A percentile compares a stretch with the other conserved stretches of the same genome.
phyloP scores from a whole-genome alignment of 2,797 vertebrate species.

The Delichon dasypus region DNA sequence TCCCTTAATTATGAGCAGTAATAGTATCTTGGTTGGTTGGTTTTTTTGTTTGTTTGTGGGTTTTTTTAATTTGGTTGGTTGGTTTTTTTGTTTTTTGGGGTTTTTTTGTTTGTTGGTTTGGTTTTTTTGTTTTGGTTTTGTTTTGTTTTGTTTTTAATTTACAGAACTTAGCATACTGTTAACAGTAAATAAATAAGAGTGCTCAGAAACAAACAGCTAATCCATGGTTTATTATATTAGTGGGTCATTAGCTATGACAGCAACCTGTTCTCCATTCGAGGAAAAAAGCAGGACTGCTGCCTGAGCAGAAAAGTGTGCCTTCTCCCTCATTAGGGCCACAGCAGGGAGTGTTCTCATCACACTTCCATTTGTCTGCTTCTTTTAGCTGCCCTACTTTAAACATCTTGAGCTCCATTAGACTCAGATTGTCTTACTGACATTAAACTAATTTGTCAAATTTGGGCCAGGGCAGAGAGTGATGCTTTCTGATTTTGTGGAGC shows the following conservation, averaged over 20 bases:
- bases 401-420: slow-evolving; percentile 18
- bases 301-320: slow-evolving; percentile 7
- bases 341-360: neutral
- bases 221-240: neutral
- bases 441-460: slow-evolving; percentile 41
- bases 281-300: neutral
- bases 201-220: slow-evolving; percentile 23
- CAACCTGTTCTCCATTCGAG: neutral
- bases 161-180: neutral
- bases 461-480: neutral
- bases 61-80: too few species aligned
- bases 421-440: neutral
- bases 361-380: slow-evolving; percentile 32
- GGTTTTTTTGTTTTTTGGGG: too few species aligned
- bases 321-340: slow-evolving; percentile 45
- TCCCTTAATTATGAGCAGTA: neutral
- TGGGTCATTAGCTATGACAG: slow-evolving; percentile 19
- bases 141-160: neutral
- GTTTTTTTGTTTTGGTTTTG: too few species aligned
- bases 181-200: neutral
- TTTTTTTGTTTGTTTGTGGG: neutral
- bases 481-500: neutral
- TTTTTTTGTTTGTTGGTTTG: too few species aligned
- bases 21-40: neutral
- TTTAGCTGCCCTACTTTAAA: slow-evolving; percentile 35